Percentiles rank a stretch among this genome's conserved stretches.
These are phyloP conservation scores for Axis porcinus DNA, from an alignment of 2,113 vertebrate species.

Conservation along the genomic window DNA sequence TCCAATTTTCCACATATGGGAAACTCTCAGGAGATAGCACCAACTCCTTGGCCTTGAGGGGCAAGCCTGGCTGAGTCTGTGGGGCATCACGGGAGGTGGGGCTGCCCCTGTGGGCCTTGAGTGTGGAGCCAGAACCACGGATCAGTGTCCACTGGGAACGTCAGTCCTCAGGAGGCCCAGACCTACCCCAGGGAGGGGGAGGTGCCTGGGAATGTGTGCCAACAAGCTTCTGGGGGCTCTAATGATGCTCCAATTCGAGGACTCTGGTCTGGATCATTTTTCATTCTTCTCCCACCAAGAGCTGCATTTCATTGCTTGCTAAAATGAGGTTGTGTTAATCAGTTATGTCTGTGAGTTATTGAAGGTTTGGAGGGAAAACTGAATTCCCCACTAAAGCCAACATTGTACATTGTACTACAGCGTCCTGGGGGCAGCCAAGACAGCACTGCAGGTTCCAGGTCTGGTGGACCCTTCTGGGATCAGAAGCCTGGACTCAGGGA, in stretches of 20 bases:
- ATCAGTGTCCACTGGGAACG: neutral
- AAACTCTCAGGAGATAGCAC: neutral
- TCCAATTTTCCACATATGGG: neutral
- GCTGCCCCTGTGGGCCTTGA: neutral
- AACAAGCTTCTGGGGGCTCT: neutral
- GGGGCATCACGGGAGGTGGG: rapidly evolving
- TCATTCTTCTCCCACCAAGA: neutral
- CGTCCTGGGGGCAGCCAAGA: neutral
- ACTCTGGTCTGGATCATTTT: neutral
- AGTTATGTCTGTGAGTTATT: neutral
- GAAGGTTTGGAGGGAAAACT: neutral
- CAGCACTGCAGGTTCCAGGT: neutral
- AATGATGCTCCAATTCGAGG: neutral
- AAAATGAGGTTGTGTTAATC: neutral
- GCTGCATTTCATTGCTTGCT: neutral
- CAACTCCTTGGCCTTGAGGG: neutral
- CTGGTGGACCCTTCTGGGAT: neutral
- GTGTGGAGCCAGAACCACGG: neutral
- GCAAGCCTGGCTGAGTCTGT: neutral
- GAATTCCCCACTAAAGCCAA: neutral
- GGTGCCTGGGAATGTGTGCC: neutral
- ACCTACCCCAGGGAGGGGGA: neutral
- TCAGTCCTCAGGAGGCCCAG: neutral
- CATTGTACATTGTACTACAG: neutral
- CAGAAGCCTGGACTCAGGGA: neutral